Percentiles rank a stretch among this genome's conserved stretches.
Evolutionary conservation across 1,140 invertebrate genomes (phyloP).

Genomic region (Zaprionus tsacasi): DNA sequence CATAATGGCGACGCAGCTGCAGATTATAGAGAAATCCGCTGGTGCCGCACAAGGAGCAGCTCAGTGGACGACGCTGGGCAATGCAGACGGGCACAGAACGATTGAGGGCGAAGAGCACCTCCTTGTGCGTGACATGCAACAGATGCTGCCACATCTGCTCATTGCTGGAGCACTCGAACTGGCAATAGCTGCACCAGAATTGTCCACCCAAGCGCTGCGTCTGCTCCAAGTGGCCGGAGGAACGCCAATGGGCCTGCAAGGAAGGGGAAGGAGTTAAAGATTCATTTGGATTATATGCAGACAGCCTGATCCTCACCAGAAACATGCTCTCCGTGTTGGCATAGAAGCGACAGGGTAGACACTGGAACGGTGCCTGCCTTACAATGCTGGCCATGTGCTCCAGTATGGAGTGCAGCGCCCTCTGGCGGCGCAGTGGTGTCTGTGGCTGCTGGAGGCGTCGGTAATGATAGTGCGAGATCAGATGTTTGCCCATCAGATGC

Average conservation of each 20-base stretch:
- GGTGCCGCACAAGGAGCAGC: conserved; percentile 85
- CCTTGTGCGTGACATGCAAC: conserved; percentile 87
- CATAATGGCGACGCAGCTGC: conserved; percentile 88
- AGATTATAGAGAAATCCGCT: conserved; percentile 89
- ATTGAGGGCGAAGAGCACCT: conserved; percentile 90
- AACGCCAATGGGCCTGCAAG: conserved; percentile 88
- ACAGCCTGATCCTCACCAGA: conserved; percentile 70
- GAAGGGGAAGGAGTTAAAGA: neutral
- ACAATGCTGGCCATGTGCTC: conserved; percentile 91
- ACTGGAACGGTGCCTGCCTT: conserved; percentile 92
- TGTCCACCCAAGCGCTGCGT: conserved; percentile 83
- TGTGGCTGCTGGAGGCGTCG: conserved; percentile 86
- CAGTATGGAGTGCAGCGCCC: conserved; percentile 86
- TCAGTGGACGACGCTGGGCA: conserved; percentile 85
- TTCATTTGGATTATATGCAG: too few species aligned
- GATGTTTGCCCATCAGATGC: conserved; percentile 91
- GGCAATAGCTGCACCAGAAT: conserved; percentile 91
- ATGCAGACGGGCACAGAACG: conserved; percentile 92
- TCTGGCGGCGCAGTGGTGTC: conserved; percentile 28
- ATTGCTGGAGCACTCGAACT: conserved; percentile 88
- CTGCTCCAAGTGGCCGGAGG: conserved; percentile 86
- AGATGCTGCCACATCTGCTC: conserved; percentile 90
- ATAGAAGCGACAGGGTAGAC: conserved; percentile 92
- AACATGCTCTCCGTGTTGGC: conserved; percentile 91
- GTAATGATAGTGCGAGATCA: conserved; percentile 93